Conservation (phyloP, 2,113 vertebrate genomes). For the Panurus biarmicus region DNA sequence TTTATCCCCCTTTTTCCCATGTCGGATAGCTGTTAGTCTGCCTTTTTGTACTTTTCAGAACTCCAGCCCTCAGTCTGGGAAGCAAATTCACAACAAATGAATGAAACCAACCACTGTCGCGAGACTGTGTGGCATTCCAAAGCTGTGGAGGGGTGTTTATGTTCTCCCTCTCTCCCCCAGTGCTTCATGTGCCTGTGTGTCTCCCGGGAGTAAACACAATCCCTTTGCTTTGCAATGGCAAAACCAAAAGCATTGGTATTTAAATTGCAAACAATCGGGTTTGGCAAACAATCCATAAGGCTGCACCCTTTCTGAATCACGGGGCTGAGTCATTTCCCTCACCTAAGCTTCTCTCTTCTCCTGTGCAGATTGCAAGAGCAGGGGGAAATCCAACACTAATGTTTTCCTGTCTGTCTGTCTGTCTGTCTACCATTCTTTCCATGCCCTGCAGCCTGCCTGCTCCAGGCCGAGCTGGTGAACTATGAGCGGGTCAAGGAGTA, state of each 20-base stretch:
- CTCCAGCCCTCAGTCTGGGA: not conserved
- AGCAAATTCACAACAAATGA: not conserved
- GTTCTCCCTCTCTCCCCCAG: not conserved
- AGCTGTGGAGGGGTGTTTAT: not conserved
- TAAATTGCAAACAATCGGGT: not conserved
- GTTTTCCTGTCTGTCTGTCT: not conserved
- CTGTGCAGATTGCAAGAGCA: not conserved
- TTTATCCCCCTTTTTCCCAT: not conserved
- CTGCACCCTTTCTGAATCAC: not conserved
- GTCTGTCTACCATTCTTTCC: not conserved
- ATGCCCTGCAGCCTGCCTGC: slow-evolving; percentile 81
- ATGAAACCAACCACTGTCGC: not conserved
- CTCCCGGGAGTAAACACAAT: not conserved
- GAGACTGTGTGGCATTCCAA: not conserved
- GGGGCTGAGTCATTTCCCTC: not conserved
- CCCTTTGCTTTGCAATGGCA: not conserved
- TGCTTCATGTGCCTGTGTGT: not conserved
- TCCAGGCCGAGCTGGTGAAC: slow-evolving; percentile 98
- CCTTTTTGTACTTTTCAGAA: not conserved
- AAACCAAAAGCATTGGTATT: not conserved
- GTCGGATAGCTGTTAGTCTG: not conserved
- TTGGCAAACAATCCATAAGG: not conserved
- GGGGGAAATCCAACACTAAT: not conserved
- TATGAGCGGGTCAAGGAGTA: slow-evolving; percentile 98
- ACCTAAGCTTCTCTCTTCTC: not conserved